phyloP scores from a whole-genome alignment of 2,888 invertebrate genomes.

The Nineta flava region DNA sequence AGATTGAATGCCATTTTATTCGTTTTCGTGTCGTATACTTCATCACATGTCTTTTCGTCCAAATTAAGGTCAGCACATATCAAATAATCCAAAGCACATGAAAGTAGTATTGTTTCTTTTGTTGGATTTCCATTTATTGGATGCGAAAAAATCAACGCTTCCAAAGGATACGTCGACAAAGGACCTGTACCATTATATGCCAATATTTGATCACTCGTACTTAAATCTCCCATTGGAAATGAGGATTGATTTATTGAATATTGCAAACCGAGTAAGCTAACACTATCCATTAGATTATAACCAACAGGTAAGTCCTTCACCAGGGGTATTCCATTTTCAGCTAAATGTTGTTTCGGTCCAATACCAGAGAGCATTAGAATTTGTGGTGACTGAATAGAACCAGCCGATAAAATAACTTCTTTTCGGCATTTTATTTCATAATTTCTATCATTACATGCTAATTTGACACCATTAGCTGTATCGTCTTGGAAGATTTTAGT shows the following conservation, averaged over 20 bases:
- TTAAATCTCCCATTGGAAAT: too few relatives aligned
- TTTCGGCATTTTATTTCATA: conserved; percentile 56
- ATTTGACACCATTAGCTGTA: conserved; percentile 66
- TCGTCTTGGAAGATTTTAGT: conserved; percentile 56
- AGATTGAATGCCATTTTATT: too few relatives aligned
- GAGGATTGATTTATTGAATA: not conserved
- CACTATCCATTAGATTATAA: conserved; percentile 76
- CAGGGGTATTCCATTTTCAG: conserved; percentile 49
- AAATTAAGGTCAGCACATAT: too few relatives aligned
- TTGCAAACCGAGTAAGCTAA: conserved; percentile 56
- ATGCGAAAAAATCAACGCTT: too few relatives aligned
- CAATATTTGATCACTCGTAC: too few relatives aligned
- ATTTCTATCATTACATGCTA: conserved; percentile 52
- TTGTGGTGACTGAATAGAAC: conserved; percentile 84
- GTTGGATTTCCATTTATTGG: too few relatives aligned
- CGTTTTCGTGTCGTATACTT: too few relatives aligned
- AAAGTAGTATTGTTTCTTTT: too few relatives aligned
- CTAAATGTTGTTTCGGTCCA: conserved; percentile 54
- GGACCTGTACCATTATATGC: too few relatives aligned
- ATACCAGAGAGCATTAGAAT: conserved; percentile 82
- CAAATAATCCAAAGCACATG: too few relatives aligned
- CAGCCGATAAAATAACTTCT: conserved; percentile 77
- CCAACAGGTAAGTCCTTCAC: conserved; percentile 62
- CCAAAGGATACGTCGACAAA: not conserved
- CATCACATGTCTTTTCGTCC: too few relatives aligned